Base-by-base conservation (phyloP, 35 echinoderm and acorn worm species). In the Ophiothrix spiculata region DNA sequence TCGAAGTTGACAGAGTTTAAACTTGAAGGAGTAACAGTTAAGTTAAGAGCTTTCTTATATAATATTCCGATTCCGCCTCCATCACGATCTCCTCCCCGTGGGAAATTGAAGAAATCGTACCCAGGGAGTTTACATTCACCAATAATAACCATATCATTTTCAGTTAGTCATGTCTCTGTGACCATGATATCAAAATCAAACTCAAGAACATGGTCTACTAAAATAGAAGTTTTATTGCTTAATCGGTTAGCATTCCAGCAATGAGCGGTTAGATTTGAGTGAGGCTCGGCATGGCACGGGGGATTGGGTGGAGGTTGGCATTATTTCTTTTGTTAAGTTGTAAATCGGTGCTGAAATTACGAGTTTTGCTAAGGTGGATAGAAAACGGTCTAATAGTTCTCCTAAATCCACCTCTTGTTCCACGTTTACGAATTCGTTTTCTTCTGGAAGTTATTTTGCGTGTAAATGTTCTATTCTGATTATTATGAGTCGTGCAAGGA, bases 81-180 rank as follows among this genome's bases (percentile, higher is more conserved):
- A n/a, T n/a, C n/a, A n/a, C n/a, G n/a, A n/a, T n/a, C n/a, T n/a
- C n/a, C n/a, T n/a, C 85, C 85, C 34, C 85, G 80, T n/a, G 85
- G 85, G 42, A 87, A 33, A 87, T 87, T 87, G 37, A 87, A 56
- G 85, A 87, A 78, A 80, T 33, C 35, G 85, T 87, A 87, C 15
- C 46, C 85, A 56, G 34, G 14, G 25, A 76, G 75, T n/a, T 75
- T 87, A 0, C 80, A 40, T 77, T 87, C 85, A 46, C 75, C 85
- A 25, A 80, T 33, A 40, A 87, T 87, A n/a, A 87, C 85, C 32
- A 49, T 75, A 54, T 87, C 86, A 87, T 87, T 36, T 32, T 36
- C 40, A 80, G 31, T 79, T 87, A 32, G 35, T 37, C 86, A 87
- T 32, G 38, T 80, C 49, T 87, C 41, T 29, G 76, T 87, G n/a